phyloP scores from a whole-genome alignment of 2,888 invertebrate genomes.

The Pimpla rufipes region DNA sequence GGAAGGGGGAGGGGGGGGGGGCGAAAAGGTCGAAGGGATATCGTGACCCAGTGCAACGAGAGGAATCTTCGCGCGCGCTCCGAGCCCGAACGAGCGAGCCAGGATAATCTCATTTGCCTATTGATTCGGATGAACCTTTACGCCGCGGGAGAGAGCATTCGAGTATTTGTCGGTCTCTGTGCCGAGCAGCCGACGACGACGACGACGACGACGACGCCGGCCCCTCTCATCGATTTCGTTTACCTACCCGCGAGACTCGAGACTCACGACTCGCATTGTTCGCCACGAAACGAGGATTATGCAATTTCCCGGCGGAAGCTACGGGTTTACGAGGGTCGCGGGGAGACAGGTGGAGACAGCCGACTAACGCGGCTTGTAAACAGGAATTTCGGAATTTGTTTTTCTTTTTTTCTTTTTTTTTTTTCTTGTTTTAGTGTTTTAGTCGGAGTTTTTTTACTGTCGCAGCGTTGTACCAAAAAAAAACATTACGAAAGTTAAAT shows the following conservation, averaged over 20 bases:
- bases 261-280: not conserved
- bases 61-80: not conserved
- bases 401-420: not conserved
- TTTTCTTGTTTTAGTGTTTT: too few relatives aligned
- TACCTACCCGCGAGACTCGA: not conserved
- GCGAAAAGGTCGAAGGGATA: slow-evolving; percentile 15
- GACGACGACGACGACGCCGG: too few relatives aligned
- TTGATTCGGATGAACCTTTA: slow-evolving; percentile 2
- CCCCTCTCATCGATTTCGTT: not conserved
- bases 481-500: too few relatives aligned
- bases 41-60: slow-evolving; percentile 16
- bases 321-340: not conserved
- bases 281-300: not conserved
- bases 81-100: not conserved
- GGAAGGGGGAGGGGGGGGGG: not conserved
- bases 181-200: not conserved
- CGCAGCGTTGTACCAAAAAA: too few relatives aligned
- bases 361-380: not conserved
- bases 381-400: not conserved
- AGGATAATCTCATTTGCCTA: slow-evolving; percentile 27
- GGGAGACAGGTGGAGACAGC: slow-evolving; percentile 1
- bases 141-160: not conserved
- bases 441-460: too few relatives aligned
- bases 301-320: not conserved
- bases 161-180: not conserved